Conservation (phyloP, 2,797 vertebrate species). For the Neostethus bicornis region DNA sequence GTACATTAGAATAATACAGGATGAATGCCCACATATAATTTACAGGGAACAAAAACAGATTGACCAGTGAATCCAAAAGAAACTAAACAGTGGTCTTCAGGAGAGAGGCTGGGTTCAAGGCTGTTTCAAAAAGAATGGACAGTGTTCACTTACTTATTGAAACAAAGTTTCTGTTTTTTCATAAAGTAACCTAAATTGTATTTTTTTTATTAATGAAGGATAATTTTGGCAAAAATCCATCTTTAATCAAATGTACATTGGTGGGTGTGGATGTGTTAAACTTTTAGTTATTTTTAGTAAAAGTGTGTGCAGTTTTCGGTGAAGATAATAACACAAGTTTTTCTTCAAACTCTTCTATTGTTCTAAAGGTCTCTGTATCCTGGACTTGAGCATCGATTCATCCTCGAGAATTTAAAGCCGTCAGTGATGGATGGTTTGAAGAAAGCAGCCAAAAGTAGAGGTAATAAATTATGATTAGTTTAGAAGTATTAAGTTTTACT, state of each 20-base stretch:
- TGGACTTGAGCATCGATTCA: slow-evolving; percentile 91
- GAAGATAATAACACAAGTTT: neutral
- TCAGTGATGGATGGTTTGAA: slow-evolving; percentile 88
- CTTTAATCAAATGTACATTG: no score
- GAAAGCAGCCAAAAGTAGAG: slow-evolving; percentile 93
- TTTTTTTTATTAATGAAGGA: neutral
- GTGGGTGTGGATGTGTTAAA: neutral
- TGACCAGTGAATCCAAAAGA: no score
- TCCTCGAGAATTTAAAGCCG: slow-evolving; percentile 88
- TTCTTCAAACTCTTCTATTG: neutral
- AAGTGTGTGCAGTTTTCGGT: neutral
- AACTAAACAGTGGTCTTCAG: no score
- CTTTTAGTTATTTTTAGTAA: neutral
- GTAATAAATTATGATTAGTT: slow-evolving; percentile 72
- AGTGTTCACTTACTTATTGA: no score
- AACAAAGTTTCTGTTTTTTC: no score
- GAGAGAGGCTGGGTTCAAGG: no score
- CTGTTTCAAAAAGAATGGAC: no score
- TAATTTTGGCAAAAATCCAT: neutral
- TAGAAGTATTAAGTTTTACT: slow-evolving; percentile 1
- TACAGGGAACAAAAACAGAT: no score
- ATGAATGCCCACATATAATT: no score
- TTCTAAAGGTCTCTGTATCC: slow-evolving; percentile 88
- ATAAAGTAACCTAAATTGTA: neutral
- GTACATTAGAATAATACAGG: no score